A percentile compares a stretch with the other conserved stretches of the same genome.
Evolutionary conservation across 2,888 invertebrate species (phyloP).

Genomic region (Drosophila hamatofila): DNA sequence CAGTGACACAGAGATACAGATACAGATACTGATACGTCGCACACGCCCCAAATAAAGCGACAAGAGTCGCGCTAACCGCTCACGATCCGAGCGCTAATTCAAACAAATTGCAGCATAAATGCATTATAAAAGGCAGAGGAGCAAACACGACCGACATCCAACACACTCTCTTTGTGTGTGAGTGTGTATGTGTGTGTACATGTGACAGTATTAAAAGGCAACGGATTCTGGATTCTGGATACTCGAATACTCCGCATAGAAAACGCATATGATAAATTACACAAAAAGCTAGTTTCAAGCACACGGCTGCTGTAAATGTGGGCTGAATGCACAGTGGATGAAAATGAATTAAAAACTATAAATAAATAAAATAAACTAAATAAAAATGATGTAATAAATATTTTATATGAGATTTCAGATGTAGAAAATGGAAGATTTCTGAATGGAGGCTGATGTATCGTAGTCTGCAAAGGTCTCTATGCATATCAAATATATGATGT

Average conservation of each 20-base stretch:
- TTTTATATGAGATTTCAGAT: too few relatives aligned
- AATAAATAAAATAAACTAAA: background rate
- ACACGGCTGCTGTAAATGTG: constrained; percentile 38
- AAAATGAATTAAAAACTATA: background rate
- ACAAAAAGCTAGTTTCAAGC: constrained; percentile 26
- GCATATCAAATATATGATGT: too few relatives aligned
- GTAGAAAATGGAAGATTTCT: background rate
- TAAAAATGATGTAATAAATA: too few relatives aligned
- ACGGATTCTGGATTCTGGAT: constrained; percentile 20
- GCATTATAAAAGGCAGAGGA: constrained; percentile 75
- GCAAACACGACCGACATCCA: constrained; percentile 36
- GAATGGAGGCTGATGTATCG: background rate
- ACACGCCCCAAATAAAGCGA: constrained; percentile 51
- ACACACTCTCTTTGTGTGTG: constrained; percentile 35
- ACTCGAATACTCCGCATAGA: constrained; percentile 51
- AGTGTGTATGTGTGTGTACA: background rate
- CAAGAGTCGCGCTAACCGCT: constrained; percentile 32
- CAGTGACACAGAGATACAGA: background rate
- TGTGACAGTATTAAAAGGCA: constrained; percentile 73
- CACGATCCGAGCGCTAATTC: constrained; percentile 67
- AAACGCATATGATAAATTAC: constrained; percentile 68
- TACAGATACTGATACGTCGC: constrained; percentile 14
- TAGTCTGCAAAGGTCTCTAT: too few relatives aligned
- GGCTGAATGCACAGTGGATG: constrained; percentile 49
- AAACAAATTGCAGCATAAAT: constrained; percentile 81